Base-by-base conservation (phyloP, 2,797 vertebrate genomes). In the Falco columbarius region DNA sequence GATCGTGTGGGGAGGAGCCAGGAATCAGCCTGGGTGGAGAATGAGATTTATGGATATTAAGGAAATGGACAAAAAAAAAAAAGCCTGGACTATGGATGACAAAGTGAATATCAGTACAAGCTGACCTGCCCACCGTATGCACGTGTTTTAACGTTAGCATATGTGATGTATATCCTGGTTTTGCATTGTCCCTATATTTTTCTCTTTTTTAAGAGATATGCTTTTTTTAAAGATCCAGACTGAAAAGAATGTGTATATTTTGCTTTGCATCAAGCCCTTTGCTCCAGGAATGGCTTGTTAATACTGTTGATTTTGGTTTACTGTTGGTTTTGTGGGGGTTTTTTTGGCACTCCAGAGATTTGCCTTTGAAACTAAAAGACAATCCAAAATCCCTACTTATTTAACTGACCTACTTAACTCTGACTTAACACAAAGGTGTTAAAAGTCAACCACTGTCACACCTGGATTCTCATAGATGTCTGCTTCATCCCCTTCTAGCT, bases 21-120 rank as follows among this genome's bases (percentile, higher is more conserved):
- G 59, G 98, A 99, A 77, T 98, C 98, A 1, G 98, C 98, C 59
- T 99, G 99, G 99, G 99, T 99, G 80, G 98, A 98, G 81, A 98
- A 98, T 44, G 98, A 98, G 90, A 98, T 98, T 79, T 98, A 98
- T 20, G 98, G 98, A 38, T 98, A 97, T 47, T 98, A 95, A 97
- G 74, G 63, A 9, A 46, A 55, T 2, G 24, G 67, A 62, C 29
- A 7, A 17, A 72, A 51, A 54, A 51, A 54, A 26, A 40, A 38
- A 51, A 32, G 14, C 6, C 52, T 24, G 71, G 54, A 24, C 12
- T 52, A 7, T 5, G 32, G 89, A 14, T 59, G 30, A 46, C 47
- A 29, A 21, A 54, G 32, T 7, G 68, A 17, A 3, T 10, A 3
- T 3, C 58, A 29, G 2, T 9, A 3, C 1, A 9, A 9, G 65